These are phyloP conservation scores for Pagrus major DNA, from an alignment of 2,113 vertebrate species.

Conservation along the genomic window DNA sequence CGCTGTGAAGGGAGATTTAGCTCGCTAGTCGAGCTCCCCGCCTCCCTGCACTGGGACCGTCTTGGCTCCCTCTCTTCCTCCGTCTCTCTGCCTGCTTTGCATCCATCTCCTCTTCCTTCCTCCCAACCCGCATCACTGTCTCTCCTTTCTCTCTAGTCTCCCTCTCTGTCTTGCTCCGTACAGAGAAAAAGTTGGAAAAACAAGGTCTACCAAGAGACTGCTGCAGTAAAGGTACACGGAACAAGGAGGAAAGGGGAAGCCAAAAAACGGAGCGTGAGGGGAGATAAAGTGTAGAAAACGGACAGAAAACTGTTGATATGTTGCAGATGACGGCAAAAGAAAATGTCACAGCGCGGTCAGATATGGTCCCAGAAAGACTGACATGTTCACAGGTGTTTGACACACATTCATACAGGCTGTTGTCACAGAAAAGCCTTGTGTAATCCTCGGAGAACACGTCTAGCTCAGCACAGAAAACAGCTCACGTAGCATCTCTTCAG, in stretches of 20 bases:
- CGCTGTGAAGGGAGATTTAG: slow-evolving; percentile 51
- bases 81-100: slow-evolving; percentile 64
- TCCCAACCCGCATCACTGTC: slow-evolving; percentile 55
- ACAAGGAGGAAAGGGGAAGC: background rate
- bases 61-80: slow-evolving; percentile 54
- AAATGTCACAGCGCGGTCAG: background rate
- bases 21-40: slow-evolving; percentile 47
- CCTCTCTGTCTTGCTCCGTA: slow-evolving; percentile 39
- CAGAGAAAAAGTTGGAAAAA: slow-evolving; percentile 55
- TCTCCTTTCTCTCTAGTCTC: slow-evolving; percentile 47
- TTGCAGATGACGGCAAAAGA: background rate
- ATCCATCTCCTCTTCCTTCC: slow-evolving; percentile 64
- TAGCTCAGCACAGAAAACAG: slow-evolving; percentile 2
- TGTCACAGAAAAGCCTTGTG: background rate
- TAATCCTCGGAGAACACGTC: slow-evolving; percentile 23
- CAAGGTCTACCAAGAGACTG: slow-evolving; percentile 47
- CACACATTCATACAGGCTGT: background rate
- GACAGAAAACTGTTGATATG: slow-evolving; percentile 30
- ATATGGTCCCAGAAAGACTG: background rate
- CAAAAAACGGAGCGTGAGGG: background rate
- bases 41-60: slow-evolving; percentile 60
- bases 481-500: background rate
- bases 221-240: slow-evolving; percentile 21
- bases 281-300: background rate
- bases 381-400: slow-evolving; percentile 11